Evolutionary conservation across 2,113 vertebrate genomes (phyloP).

Genomic region (Gallinago paraguaiae): DNA sequence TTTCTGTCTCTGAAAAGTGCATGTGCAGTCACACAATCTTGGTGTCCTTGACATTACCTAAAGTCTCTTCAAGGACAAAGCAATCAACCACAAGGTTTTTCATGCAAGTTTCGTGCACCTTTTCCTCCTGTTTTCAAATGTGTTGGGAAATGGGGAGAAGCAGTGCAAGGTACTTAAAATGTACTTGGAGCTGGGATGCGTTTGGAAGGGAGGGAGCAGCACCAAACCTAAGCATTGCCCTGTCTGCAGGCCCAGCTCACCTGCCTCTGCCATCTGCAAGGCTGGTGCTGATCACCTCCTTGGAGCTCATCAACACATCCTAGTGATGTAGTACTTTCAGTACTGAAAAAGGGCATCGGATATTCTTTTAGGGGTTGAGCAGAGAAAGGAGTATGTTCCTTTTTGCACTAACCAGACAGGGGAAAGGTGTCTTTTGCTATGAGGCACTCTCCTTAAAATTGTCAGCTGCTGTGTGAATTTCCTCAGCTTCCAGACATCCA

Average conservation of each 20-base stretch:
- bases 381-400: neutral
- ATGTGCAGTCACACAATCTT: neutral
- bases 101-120: neutral
- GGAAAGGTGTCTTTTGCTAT: neutral
- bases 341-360: neutral
- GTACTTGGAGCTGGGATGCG: neutral
- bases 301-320: neutral
- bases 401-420: neutral
- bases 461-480: neutral
- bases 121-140: neutral
- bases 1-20: neutral
- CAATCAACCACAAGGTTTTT: neutral
- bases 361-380: neutral
- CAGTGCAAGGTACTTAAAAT: neutral
- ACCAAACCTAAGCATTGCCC: neutral
- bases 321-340: neutral
- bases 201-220: neutral
- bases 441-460: neutral
- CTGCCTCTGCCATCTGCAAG: neutral
- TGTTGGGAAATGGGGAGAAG: neutral
- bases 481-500: neutral
- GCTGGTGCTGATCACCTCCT: neutral
- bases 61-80: neutral
- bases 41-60: neutral
- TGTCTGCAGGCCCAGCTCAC: neutral